These are phyloP conservation scores for Coregonus suidteri DNA, from an alignment of 2,797 vertebrate genomes.

Conservation along the genomic window DNA sequence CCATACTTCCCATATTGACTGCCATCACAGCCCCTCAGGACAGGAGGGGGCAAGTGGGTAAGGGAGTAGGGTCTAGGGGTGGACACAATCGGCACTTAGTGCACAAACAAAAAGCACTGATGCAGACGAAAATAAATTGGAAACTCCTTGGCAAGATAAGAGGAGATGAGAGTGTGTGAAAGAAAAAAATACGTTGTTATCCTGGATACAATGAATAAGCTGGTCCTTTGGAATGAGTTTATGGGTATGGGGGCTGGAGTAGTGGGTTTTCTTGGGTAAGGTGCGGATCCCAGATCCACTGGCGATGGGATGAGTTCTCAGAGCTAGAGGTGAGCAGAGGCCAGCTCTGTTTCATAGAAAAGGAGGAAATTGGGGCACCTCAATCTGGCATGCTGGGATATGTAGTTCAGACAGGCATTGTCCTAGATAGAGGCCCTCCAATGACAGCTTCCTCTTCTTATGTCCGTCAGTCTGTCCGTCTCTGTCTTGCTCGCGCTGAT, in stretches of 20 bases:
- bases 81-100: too few species aligned
- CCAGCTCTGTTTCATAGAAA: slow-evolving; percentile 64
- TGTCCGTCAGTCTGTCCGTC: slow-evolving; percentile 1
- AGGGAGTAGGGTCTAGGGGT: neutral
- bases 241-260: slow-evolving; percentile 29
- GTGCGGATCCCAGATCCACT: slow-evolving; percentile 62
- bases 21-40: slow-evolving; percentile 70
- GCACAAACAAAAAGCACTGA: slow-evolving; percentile 40
- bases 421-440: slow-evolving; percentile 39
- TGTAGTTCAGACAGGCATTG: slow-evolving; percentile 32
- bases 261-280: slow-evolving; percentile 58
- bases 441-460: slow-evolving; percentile 21
- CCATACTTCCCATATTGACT: slow-evolving; percentile 89
- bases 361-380: slow-evolving; percentile 52
- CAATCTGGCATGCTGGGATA: slow-evolving; percentile 61
- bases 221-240: slow-evolving; percentile 47
- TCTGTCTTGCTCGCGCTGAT: neutral
- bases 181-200: slow-evolving; percentile 6
- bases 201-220: too few species aligned
- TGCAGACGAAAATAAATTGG: slow-evolving; percentile 22
- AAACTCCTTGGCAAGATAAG: slow-evolving; percentile 24
- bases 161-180: slow-evolving; percentile 34
- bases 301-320: slow-evolving; percentile 40
- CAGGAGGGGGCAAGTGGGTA: neutral
- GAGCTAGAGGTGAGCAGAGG: slow-evolving; percentile 58